Base-by-base conservation (phyloP, 2,113 vertebrate genomes). In the Campylomormyrus numenius region DNA sequence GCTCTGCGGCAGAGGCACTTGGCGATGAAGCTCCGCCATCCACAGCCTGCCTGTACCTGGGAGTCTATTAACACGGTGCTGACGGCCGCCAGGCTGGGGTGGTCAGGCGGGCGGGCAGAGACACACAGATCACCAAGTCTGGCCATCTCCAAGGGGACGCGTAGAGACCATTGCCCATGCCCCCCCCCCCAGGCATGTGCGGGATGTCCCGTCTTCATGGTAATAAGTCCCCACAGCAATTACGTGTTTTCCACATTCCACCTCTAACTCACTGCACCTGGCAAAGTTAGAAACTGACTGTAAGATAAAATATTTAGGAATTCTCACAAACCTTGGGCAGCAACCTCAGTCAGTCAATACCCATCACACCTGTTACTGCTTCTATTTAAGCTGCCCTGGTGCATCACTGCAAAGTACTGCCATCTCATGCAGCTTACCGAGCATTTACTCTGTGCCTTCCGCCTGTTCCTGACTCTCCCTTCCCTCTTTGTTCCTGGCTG, bases 21-120 rank as follows among this genome's bases (percentile, higher is more conserved):
- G 92, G 94, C 95, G 95, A 96, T 95, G 95, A 95, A 96, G 93
- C 94, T 93, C 93, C 93, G 94, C 93, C 94, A 92, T 92, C 53
- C 94, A 94, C 94, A 92, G 94, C 93, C 92, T 93, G 93, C 94
- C 93, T 95, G 94, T 95, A 96, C 95, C 95, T 96, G 96, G 95
- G 95, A 95, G 96, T 96, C 96, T 96, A 96, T 96, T 96, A 96
- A 95, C 94, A 94, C 93, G 92, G 45, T 92, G 92, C 94, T 96
- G 96, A 96, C 95, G 95, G 94, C 96, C 96, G 96, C 96, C 95
- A 95, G 96, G 96, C 95, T 95, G 17, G 19, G 17, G 52, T 19
- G 52, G 17, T 56, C 17, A 56, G 95, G 96, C 96, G 95, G 95
- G 94, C 94, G 93, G 94, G 8, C 62, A 66, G 70, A 42, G 94